A percentile compares a stretch with the other conserved stretches of the same genome.
Conservation (phyloP, 1,140 invertebrate species). For the Phenacoccus solenopsis region DNA sequence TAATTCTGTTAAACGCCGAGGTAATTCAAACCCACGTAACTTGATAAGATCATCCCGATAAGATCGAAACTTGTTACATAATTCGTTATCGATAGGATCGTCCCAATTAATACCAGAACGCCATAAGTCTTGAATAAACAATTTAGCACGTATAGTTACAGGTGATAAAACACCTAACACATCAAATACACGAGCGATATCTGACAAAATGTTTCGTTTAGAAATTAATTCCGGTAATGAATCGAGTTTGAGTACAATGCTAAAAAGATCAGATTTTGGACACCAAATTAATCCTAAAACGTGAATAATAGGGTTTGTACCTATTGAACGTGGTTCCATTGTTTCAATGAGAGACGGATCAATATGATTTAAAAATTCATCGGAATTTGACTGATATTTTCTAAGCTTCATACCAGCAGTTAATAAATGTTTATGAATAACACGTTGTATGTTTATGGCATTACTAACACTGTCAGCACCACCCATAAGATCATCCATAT, state of each 20-base stretch:
- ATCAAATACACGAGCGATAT: slow-evolving; percentile 28
- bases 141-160: slow-evolving; percentile 24
- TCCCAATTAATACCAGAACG: slow-evolving; percentile 31
- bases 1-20: neutral
- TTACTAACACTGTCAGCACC: slow-evolving; percentile 27
- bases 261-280: slow-evolving; percentile 27
- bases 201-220: slow-evolving; percentile 21
- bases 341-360: slow-evolving; percentile 18
- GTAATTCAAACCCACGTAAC: neutral
- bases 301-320: slow-evolving; percentile 26
- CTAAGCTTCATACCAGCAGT: slow-evolving; percentile 26
- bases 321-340: slow-evolving; percentile 19
- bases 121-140: slow-evolving; percentile 24
- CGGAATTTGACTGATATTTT: slow-evolving; percentile 31
- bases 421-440: slow-evolving; percentile 23
- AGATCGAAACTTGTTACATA: slow-evolving; percentile 25
- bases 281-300: slow-evolving; percentile 30
- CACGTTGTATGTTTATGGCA: slow-evolving; percentile 21
- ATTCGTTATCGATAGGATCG: slow-evolving; percentile 25
- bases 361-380: slow-evolving; percentile 23
- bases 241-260: slow-evolving; percentile 19
- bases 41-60: slow-evolving; percentile 22
- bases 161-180: slow-evolving; percentile 29
- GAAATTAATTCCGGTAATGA: slow-evolving; percentile 20
- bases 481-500: slow-evolving; percentile 33